Evolutionary conservation across 2,888 invertebrate genomes (phyloP).

Genomic region (Ganaspis brasiliensis): DNA sequence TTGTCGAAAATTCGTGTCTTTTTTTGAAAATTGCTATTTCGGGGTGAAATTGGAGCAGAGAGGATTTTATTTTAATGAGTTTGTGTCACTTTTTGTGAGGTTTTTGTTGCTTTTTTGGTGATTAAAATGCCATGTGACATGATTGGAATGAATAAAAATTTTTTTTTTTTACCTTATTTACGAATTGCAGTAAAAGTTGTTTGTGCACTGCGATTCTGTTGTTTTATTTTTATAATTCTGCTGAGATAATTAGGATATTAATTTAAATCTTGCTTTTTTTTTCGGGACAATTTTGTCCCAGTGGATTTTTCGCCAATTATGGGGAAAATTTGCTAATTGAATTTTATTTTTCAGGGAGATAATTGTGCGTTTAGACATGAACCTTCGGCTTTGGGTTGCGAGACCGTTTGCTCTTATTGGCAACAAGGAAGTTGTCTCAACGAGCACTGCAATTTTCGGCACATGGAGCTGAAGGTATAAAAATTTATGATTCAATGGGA

Average conservation of each 20-base stretch:
- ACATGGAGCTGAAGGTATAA: conserved; percentile 90
- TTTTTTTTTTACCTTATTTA: neutral
- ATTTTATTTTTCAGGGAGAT: conserved; percentile 84
- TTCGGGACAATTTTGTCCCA: no score
- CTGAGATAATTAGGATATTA: no score
- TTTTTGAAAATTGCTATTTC: conserved; percentile 19
- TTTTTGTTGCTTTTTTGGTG: no score
- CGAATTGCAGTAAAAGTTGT: conserved; percentile 5
- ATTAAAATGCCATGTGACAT: no score
- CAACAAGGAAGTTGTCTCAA: conserved; percentile 90
- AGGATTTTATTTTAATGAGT: no score
- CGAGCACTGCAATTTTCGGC: conserved; percentile 90
- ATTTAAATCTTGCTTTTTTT: neutral
- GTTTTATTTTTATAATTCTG: no score
- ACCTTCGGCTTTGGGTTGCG: conserved; percentile 90
- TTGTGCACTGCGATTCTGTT: conserved; percentile 1
- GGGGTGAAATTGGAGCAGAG: neutral
- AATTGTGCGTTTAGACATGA: conserved; percentile 92
- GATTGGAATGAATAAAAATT: neutral
- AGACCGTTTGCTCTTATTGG: conserved; percentile 91
- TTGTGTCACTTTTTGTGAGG: no score
- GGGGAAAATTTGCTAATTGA: conserved; percentile 32
- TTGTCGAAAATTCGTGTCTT: conserved; percentile 4
- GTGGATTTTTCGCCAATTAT: no score
- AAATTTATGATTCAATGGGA: neutral